A percentile compares a stretch with the other conserved stretches of the same genome.
Conservation (phyloP, 2,797 vertebrate species). For the Myiotriccus ornatus region DNA sequence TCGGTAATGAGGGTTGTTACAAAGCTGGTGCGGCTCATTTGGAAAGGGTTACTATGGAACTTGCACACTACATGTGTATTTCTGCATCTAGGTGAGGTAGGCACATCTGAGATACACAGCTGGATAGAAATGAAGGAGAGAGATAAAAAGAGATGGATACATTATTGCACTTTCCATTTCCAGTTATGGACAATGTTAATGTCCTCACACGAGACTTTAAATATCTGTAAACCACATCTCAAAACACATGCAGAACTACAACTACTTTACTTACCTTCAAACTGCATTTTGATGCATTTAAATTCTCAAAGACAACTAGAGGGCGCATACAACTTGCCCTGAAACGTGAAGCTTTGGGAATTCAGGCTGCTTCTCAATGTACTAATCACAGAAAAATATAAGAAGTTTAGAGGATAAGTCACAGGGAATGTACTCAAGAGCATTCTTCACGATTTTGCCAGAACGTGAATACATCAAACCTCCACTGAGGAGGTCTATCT, state of each 20-base stretch:
- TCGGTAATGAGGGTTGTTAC: not conserved
- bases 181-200: not conserved
- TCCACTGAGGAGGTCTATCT: not conserved
- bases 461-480: not conserved
- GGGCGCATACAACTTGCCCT: not conserved
- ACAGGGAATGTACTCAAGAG: not conserved
- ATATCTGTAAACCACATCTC: not conserved
- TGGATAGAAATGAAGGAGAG: not conserved
- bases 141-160: not conserved
- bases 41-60: not conserved
- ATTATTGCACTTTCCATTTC: not conserved
- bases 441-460: not conserved
- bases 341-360: not conserved
- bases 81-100: not conserved
- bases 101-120: accelerated
- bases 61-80: not conserved
- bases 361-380: not conserved
- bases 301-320: not conserved
- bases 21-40: not conserved
- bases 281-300: not conserved
- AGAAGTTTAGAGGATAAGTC: not conserved
- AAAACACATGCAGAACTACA: not conserved
- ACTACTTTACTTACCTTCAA: not conserved
- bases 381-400: not conserved
- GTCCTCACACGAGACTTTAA: not conserved